Evolutionary conservation across 37 sponge, comb jelly and placozoan genomes (phyloP).

Genomic region (Corticium candelabrum): DNA sequence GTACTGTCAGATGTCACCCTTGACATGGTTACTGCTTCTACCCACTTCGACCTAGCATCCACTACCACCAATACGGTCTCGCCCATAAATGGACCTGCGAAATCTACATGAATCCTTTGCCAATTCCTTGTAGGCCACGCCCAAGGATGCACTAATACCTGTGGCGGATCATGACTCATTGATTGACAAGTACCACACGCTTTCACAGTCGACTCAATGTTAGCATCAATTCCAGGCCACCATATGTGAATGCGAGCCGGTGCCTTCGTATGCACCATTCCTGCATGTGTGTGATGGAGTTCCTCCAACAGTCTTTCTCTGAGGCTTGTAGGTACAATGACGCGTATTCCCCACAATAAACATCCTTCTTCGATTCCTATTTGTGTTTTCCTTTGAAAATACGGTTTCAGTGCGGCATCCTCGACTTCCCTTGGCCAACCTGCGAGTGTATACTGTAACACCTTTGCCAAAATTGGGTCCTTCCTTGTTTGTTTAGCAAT

Average conservation of each 20-base stretch:
- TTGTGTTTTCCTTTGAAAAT: background rate
- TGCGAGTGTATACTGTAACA: background rate
- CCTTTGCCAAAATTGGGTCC: background rate
- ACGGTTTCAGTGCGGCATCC: background rate
- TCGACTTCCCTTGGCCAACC: background rate
- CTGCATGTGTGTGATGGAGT: background rate
- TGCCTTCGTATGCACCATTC: background rate
- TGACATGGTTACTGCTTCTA: slow-evolving; percentile 9
- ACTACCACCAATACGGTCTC: background rate
- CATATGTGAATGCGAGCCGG: background rate
- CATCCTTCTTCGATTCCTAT: background rate
- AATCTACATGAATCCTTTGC: background rate
- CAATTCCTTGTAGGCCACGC: background rate
- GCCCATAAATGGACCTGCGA: background rate
- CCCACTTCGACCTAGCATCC: slow-evolving; percentile 12
- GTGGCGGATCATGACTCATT: background rate
- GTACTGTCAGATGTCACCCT: slow-evolving; percentile 1
- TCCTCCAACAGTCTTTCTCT: background rate
- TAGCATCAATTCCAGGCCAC: background rate
- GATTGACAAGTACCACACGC: background rate
- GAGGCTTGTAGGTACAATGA: background rate
- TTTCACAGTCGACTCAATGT: background rate
- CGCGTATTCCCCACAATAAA: background rate
- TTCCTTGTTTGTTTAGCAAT: background rate
- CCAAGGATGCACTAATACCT: slow-evolving; percentile 14